A percentile compares a stretch with the other conserved stretches of the same genome.
phyloP scores from a whole-genome alignment of 2,797 vertebrate genomes.

The Mastacembelus armatus region DNA sequence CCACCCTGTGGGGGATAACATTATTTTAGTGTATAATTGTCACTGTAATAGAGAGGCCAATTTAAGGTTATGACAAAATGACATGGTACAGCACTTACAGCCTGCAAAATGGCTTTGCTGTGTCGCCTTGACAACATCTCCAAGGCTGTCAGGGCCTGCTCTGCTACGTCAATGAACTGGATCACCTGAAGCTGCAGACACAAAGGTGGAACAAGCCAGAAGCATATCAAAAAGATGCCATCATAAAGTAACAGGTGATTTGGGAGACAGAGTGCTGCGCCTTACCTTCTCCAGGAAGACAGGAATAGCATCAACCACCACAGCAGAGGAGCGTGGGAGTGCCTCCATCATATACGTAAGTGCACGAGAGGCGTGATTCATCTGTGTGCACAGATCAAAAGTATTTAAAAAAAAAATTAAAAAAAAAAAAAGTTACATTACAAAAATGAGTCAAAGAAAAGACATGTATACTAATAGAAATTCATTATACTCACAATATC shows the following conservation, averaged over 20 bases:
- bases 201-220: slow-evolving; percentile 32
- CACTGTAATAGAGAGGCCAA: not conserved
- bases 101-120: slow-evolving; percentile 99
- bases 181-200: slow-evolving; percentile 94
- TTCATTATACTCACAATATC: slow-evolving; percentile 94
- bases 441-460: not conserved
- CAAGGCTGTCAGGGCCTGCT: slow-evolving; percentile 97
- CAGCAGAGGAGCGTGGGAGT: slow-evolving; percentile 97
- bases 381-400: slow-evolving; percentile 79
- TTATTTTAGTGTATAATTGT: not conserved
- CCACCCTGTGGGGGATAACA: slow-evolving; percentile 84
- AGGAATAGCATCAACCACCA: slow-evolving; percentile 98
- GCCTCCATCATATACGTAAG: slow-evolving; percentile 99
- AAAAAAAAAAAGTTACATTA: not conserved
- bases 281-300: slow-evolving; percentile 99
- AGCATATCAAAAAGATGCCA: slow-evolving; percentile 43
- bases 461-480: not conserved
- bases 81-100: slow-evolving; percentile 85
- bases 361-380: slow-evolving; percentile 99
- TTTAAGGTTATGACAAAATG: slow-evolving; percentile 7
- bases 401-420: slow-evolving; percentile 23
- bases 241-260: not conserved
- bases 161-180: slow-evolving; percentile 99
- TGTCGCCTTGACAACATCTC: slow-evolving; percentile 99
- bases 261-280: not conserved